Base-by-base conservation (phyloP, 2,797 vertebrate species). In the Tenualosa thibaudeaui region DNA sequence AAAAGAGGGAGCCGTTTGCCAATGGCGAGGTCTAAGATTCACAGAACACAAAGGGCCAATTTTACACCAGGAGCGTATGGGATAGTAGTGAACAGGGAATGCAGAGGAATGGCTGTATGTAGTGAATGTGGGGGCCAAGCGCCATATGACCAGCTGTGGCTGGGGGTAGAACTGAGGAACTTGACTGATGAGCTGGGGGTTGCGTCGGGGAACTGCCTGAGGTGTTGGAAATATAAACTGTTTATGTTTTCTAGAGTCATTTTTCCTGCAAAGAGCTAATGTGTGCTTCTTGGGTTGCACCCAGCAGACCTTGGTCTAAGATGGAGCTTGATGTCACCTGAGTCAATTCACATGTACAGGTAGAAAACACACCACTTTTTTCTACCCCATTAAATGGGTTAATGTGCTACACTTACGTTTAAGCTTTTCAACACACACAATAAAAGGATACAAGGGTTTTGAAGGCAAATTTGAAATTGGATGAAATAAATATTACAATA, bases 1-100 rank as follows among this genome's bases (percentile, higher is more conserved):
- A 85, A 87, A 88, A 65, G 19, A 68, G 40, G 60, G 82, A 81
- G 65, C 84, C 5, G 81, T 87, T 88, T 83, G 85, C 85, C 54
- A 46, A 56, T 81, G 85, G 86, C 87, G 82, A 86, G 84, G 84
- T 83, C 84, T 81, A 65, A 78, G 81, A 68, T 60, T 85, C 81
- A 81, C 31, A 58, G 81, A 81, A 84, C 71, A 84, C 81, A 87
- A 65, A 85, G 54, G 83, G 83, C 50, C 53, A 82, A 81, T 81
- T 85, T 89, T 37, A 40, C 56, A 84, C 51, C 58, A 60, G 19
- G 24, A 49, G 46, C 50, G 65, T 81, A 65, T 9, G 26, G 83
- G 50, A 83, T 75, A 60, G 46, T 22, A 2, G 19, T 75, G 26
- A 82, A 56, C 8, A 10, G 31, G 43, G 51, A 31, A 2, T 46